These are phyloP conservation scores for Nephila pilipes DNA, from an alignment of 1,140 invertebrate genomes.

Conservation along the genomic window DNA sequence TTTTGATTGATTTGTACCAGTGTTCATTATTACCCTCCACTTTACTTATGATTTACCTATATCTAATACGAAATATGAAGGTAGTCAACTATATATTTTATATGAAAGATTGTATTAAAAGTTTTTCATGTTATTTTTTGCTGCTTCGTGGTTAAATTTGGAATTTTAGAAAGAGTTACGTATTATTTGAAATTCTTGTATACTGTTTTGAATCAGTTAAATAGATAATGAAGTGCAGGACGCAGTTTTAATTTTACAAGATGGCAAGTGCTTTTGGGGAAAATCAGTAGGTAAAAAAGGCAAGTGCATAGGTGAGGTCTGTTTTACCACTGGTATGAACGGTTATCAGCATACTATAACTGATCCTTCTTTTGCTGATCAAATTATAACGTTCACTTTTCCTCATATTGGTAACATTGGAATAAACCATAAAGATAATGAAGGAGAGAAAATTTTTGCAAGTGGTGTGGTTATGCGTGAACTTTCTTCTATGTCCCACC, in stretches of 20 bases:
- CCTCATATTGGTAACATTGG: conserved; percentile 14
- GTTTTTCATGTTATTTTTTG: background rate
- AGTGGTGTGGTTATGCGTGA: background rate
- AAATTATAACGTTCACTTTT: conserved; percentile 9
- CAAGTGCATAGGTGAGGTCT: background rate
- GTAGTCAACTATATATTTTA: background rate
- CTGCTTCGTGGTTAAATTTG: conserved; percentile 35
- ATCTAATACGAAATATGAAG: background rate
- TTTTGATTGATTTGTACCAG: background rate
- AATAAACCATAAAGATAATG: background rate
- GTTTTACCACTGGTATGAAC: conserved; percentile 2
- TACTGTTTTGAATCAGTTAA: conserved; percentile 13
- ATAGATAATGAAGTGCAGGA: conserved; percentile 6
- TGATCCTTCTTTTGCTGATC: conserved; percentile 9
- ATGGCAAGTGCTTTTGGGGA: background rate
- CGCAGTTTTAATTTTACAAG: background rate
- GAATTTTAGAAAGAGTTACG: conserved; percentile 17
- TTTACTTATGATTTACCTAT: no score
- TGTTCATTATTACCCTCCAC: no score
- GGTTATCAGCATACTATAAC: conserved; percentile 1
- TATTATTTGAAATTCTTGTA: conserved; percentile 46
- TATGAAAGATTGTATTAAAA: background rate
- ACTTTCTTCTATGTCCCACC: background rate
- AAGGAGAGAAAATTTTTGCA: background rate
- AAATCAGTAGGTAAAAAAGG: background rate